Evolutionary conservation across 2,113 vertebrate genomes (phyloP).

Genomic region (Clarias macrocephalus): DNA sequence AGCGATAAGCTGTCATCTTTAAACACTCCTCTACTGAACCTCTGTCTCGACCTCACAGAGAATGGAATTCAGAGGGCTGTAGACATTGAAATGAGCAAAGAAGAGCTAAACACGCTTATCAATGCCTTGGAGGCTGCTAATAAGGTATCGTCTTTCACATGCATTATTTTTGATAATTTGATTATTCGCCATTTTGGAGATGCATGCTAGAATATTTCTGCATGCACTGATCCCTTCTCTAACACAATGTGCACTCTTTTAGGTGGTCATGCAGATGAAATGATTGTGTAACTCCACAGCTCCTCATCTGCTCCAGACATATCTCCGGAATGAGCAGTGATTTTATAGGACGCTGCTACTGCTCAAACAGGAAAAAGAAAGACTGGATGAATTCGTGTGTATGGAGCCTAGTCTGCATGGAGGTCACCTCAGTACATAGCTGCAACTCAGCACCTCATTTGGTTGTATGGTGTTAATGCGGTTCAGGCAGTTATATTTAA

Average conservation of each 20-base stretch:
- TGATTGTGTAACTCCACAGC: constrained; percentile 53
- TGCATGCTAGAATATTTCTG: not conserved
- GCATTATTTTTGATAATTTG: not conserved
- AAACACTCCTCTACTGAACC: constrained; percentile 87
- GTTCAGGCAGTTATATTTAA: not conserved
- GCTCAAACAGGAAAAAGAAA: not conserved
- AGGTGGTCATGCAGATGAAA: constrained; percentile 89
- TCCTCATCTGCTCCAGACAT: not conserved
- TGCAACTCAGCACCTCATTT: not conserved
- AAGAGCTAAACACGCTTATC: constrained; percentile 87
- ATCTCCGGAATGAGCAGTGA: not conserved
- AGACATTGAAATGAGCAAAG: constrained; percentile 89
- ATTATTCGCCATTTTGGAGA: not conserved
- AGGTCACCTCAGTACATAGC: not conserved
- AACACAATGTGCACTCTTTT: constrained; percentile 52
- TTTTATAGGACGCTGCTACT: not conserved
- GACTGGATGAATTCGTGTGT: not conserved
- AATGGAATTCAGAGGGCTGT: constrained; percentile 74
- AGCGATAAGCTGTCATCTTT: constrained; percentile 93
- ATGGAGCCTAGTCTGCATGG: not conserved
- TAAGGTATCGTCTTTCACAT: constrained; percentile 75
- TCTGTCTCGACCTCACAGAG: constrained; percentile 85
- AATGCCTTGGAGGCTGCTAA: constrained; percentile 88
- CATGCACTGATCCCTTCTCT: constrained; percentile 10
- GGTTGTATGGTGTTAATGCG: not conserved